Evolutionary conservation across 2,113 vertebrate species (phyloP).

Genomic region (Speoplatyrhinus poulsoni): DNA sequence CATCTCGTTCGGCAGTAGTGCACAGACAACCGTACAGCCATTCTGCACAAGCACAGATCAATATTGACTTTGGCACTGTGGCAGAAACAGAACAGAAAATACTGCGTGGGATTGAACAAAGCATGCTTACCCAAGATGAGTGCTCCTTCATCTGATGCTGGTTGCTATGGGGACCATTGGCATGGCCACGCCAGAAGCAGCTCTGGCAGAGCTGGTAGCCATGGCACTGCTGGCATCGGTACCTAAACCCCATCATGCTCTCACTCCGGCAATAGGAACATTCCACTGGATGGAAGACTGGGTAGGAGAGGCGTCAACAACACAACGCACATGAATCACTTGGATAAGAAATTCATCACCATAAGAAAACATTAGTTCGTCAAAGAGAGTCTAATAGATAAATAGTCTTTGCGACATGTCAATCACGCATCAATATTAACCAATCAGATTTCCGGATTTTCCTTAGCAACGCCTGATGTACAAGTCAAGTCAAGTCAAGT

Average conservation of each 20-base stretch:
- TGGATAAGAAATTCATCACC: background rate
- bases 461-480: no score
- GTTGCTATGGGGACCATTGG: slow-evolving; percentile 94
- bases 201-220: slow-evolving; percentile 97
- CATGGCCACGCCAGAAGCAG: slow-evolving; percentile 97
- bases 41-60: background rate
- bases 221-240: slow-evolving; percentile 98
- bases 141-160: slow-evolving; percentile 99
- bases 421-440: no score
- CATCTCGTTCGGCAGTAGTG: background rate
- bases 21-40: slow-evolving; percentile 17
- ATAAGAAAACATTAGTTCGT: no score
- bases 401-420: no score
- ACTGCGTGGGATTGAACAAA: background rate
- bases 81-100: background rate
- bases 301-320: background rate
- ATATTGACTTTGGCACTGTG: slow-evolving; percentile 21
- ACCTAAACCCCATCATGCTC: slow-evolving; percentile 99
- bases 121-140: slow-evolving; percentile 88
- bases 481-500: no score
- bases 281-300: slow-evolving; percentile 98
- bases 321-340: background rate
- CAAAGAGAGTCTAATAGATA: background rate
- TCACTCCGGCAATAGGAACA: slow-evolving; percentile 95
- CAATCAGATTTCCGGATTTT: no score